Evolutionary conservation across 2,888 invertebrate species (phyloP).

Genomic region (Chrysolina haemoptera): DNA sequence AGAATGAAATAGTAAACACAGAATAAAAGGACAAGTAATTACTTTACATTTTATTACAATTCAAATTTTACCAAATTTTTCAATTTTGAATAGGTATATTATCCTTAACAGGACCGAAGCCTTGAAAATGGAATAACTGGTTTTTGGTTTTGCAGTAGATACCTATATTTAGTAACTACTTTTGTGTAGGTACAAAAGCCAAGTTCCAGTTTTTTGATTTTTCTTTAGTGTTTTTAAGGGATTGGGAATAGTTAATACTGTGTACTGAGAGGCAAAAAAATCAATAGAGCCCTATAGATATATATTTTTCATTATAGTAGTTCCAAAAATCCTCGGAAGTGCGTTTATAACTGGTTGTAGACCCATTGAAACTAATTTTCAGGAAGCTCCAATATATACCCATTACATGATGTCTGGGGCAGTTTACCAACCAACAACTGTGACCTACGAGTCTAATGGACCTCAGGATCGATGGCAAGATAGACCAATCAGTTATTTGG

Average conservation of each 20-base stretch:
- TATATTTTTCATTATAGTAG: too few species aligned
- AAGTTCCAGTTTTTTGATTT: background rate
- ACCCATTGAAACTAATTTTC: background rate
- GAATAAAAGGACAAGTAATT: background rate
- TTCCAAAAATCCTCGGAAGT: too few species aligned
- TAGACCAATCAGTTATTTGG: conserved; percentile 67
- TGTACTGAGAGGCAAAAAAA: background rate
- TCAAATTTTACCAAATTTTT: background rate
- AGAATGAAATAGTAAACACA: background rate
- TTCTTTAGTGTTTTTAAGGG: too few species aligned
- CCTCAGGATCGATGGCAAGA: conserved; percentile 66
- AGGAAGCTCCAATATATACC: background rate
- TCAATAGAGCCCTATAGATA: background rate
- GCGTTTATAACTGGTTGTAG: too few species aligned
- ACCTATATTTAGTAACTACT: background rate
- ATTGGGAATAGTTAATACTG: background rate
- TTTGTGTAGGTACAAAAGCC: conserved; percentile 1
- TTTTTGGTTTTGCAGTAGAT: background rate
- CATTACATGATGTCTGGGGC: conserved; percentile 70
- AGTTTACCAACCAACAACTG: conserved; percentile 85
- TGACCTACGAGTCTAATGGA: conserved; percentile 77
- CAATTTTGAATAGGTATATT: background rate
- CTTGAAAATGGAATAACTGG: conserved; percentile 22
- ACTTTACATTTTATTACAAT: background rate
- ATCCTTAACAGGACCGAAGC: conserved; percentile 17